A percentile compares a stretch with the other conserved stretches of the same genome.
These are phyloP conservation scores for Leptatherina wallacei DNA, from an alignment of 2,797 vertebrate genomes.

Conservation along the genomic window DNA sequence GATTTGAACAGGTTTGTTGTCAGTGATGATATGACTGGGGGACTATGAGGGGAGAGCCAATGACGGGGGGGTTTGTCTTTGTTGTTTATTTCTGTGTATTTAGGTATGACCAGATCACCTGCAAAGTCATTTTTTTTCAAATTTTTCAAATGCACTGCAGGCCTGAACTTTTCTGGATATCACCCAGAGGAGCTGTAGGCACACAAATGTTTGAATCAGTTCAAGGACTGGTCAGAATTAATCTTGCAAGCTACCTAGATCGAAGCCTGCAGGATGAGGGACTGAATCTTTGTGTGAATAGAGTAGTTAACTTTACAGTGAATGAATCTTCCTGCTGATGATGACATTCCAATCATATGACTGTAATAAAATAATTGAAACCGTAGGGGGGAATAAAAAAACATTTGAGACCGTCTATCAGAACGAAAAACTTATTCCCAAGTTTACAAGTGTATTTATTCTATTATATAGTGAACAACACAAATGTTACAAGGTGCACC, in stretches of 20 bases:
- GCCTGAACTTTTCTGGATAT: neutral
- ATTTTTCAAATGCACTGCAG: neutral
- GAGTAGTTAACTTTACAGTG: neutral
- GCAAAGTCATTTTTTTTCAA: neutral
- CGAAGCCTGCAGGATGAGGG: neutral
- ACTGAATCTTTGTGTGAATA: neutral
- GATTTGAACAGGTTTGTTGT: constrained; percentile 55
- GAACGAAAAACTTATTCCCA: too few relatives aligned
- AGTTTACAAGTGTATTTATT: neutral
- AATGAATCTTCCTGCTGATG: neutral
- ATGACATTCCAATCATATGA: neutral
- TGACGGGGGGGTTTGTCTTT: constrained; percentile 5
- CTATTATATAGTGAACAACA: neutral
- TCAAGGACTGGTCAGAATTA: neutral
- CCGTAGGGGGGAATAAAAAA: too few relatives aligned
- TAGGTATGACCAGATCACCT: neutral
- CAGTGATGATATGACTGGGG: constrained; percentile 34
- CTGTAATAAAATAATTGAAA: neutral
- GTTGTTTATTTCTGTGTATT: constrained; percentile 7
- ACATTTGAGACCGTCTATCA: too few relatives aligned
- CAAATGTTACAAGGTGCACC: neutral
- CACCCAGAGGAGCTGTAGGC: neutral
- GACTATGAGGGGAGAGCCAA: constrained; percentile 14
- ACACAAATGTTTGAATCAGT: neutral
- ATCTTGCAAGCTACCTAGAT: neutral